phyloP scores from a whole-genome alignment of 2,797 vertebrate genomes.

The Ataeniobius toweri region DNA sequence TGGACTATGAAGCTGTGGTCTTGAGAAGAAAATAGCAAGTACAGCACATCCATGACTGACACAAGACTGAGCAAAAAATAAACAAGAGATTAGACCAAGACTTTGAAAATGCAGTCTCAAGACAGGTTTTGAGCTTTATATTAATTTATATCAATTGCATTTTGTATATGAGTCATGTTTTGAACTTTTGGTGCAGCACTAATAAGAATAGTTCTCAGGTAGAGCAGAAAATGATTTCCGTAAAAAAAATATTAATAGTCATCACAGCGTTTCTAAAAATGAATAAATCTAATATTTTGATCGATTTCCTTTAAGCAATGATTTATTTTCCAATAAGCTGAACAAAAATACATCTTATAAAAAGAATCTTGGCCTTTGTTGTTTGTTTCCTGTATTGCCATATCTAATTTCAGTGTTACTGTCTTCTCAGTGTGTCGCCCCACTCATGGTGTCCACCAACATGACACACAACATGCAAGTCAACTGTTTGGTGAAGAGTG shows the following conservation, averaged over 20 bases:
- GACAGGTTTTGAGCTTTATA: too few species aligned
- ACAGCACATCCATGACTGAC: too few species aligned
- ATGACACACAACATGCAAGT: conserved; percentile 63
- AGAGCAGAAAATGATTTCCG: not conserved
- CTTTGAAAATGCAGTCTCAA: too few species aligned
- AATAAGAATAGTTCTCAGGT: not conserved
- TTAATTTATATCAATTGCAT: too few species aligned
- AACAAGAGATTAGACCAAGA: too few species aligned
- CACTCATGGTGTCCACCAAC: conserved; percentile 78
- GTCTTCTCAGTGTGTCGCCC: conserved; percentile 77
- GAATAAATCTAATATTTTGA: not conserved
- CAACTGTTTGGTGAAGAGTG: conserved; percentile 65
- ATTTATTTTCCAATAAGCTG: not conserved
- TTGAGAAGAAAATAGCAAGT: too few species aligned
- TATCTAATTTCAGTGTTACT: not conserved
- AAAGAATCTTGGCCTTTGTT: not conserved
- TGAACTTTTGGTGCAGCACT: not conserved
- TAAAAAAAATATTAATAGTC: not conserved
- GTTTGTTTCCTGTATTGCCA: not conserved
- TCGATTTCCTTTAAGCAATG: not conserved
- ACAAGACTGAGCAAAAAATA: too few species aligned
- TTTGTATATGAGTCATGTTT: not conserved
- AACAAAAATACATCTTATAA: conserved; percentile 10
- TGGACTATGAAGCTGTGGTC: too few species aligned
- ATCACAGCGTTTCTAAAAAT: not conserved